These are phyloP conservation scores for Physeter macrocephalus DNA, from an alignment of 2,113 vertebrate genomes.

Conservation along the genomic window DNA sequence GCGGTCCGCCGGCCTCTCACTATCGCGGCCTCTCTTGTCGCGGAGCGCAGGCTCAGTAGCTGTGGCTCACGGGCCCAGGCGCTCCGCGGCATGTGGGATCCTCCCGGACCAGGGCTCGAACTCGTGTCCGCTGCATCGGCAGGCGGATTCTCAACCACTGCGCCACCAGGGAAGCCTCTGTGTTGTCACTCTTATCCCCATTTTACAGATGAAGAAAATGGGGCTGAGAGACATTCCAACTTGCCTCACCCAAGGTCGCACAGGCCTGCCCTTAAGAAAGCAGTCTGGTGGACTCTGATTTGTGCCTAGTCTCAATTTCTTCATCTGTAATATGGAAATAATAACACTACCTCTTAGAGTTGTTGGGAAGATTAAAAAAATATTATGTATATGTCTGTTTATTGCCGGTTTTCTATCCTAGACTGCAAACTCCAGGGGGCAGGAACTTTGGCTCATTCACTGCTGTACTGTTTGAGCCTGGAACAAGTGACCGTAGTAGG, in stretches of 20 bases:
- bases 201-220: background rate
- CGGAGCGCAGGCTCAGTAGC: too few relatives aligned
- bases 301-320: background rate
- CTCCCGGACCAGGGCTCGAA: too few relatives aligned
- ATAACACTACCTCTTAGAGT: background rate
- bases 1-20: too few relatives aligned
- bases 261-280: background rate
- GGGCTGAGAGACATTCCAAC: background rate
- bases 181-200: background rate
- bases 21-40: too few relatives aligned
- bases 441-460: background rate
- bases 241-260: background rate
- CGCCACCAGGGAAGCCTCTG: too few relatives aligned
- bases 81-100: too few relatives aligned
- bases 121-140: too few relatives aligned
- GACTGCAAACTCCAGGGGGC: background rate
- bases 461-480: background rate
- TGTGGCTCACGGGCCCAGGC: too few relatives aligned
- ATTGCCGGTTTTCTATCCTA: background rate
- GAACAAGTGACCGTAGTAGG: background rate
- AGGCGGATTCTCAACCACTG: too few relatives aligned
- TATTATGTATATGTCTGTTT: background rate
- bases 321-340: background rate
- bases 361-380: background rate
- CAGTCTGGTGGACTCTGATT: background rate